Conservation (phyloP, 2,888 invertebrate genomes). For the Cerceris ruficornis region DNA sequence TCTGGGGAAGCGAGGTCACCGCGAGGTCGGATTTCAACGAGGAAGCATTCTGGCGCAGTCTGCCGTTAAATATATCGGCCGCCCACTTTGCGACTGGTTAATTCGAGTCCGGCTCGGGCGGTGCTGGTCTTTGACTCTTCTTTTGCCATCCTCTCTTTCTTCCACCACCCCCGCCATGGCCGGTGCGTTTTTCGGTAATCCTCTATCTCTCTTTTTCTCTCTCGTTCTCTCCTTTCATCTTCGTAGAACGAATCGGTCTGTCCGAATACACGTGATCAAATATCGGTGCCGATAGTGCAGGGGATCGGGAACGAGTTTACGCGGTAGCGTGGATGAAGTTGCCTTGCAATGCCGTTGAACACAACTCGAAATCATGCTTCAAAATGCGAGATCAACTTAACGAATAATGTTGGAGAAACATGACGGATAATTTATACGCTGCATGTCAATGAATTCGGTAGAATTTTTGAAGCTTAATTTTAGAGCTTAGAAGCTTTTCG, state of each 20-base stretch:
- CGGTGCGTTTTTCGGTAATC: slow-evolving; percentile 29
- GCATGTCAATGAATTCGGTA: too few relatives aligned
- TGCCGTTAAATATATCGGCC: slow-evolving; percentile 59
- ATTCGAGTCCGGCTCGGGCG: slow-evolving; percentile 45
- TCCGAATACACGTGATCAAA: slow-evolving; percentile 13
- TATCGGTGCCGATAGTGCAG: slow-evolving; percentile 5
- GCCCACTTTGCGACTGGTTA: slow-evolving; percentile 55
- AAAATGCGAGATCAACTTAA: background rate
- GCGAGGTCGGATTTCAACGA: slow-evolving; percentile 61
- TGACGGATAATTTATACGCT: too few relatives aligned
- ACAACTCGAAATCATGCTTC: background rate
- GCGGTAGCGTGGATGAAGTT: too few relatives aligned
- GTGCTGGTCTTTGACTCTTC: slow-evolving; percentile 49
- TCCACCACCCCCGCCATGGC: slow-evolving; percentile 2
- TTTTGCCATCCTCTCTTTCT: slow-evolving; percentile 15
- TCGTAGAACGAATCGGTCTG: slow-evolving; percentile 20
- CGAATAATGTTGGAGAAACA: background rate
- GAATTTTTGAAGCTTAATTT: too few relatives aligned
- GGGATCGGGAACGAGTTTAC: background rate
- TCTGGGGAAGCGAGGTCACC: slow-evolving; percentile 49
- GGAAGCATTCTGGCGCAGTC: slow-evolving; percentile 62
- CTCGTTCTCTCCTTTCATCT: background rate
- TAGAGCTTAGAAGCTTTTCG: too few relatives aligned
- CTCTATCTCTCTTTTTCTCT: background rate
- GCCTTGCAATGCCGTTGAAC: background rate